phyloP scores from a whole-genome alignment of 2,113 vertebrate genomes.

The Capricornis sumatraensis region DNA sequence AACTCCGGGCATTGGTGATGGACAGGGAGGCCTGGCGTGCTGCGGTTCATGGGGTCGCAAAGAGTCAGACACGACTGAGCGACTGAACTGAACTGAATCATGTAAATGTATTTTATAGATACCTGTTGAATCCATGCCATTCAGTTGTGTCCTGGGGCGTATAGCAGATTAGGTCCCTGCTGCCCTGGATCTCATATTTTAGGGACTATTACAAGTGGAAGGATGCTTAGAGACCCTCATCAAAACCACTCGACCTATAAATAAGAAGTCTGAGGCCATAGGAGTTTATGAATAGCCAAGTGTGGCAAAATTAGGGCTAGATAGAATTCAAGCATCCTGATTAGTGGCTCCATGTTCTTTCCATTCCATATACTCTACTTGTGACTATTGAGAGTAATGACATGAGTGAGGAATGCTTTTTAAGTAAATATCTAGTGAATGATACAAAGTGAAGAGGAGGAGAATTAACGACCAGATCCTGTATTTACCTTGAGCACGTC shows the following conservation, averaged over 20 bases:
- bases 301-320: not conserved
- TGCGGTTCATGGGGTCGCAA: not conserved
- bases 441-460: not conserved
- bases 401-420: not conserved
- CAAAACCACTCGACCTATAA: not conserved
- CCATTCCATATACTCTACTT: not conserved
- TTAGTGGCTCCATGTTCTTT: not conserved
- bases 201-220: not conserved
- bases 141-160: not conserved
- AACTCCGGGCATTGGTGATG: fast-evolving
- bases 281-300: not conserved
- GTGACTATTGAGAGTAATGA: not conserved
- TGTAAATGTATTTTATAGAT: not conserved
- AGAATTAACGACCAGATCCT: not conserved
- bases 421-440: not conserved
- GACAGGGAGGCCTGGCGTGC: not conserved
- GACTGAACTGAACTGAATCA: not conserved
- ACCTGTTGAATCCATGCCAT: not conserved
- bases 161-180: not conserved
- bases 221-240: not conserved
- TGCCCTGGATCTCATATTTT: not conserved
- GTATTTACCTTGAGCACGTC: not conserved
- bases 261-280: not conserved
- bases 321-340: not conserved
- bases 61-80: fast-evolving